Percentiles rank a stretch among this genome's conserved stretches.
Evolutionary conservation across 2,888 invertebrate species (phyloP).

Genomic region (Gastracanthus pulcherrimus): DNA sequence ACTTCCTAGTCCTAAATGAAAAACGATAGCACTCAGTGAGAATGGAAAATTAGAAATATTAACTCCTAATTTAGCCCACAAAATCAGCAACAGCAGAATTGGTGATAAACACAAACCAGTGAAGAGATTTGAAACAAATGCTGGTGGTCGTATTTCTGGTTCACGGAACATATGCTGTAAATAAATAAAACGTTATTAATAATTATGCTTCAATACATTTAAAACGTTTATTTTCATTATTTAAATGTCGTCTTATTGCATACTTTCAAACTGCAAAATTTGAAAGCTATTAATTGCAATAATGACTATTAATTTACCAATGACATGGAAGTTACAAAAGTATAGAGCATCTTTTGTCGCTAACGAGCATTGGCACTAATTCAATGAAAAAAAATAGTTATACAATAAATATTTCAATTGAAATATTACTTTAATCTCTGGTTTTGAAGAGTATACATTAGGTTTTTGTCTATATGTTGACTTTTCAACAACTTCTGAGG

Average conservation of each 20-base stretch:
- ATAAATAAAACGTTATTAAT: constrained; percentile 28
- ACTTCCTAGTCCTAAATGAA: constrained; percentile 93
- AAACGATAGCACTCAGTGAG: constrained; percentile 89
- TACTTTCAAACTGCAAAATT: constrained; percentile 6
- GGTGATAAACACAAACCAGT: constrained; percentile 90
- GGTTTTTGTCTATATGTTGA: constrained; percentile 68
- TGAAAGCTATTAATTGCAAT: constrained; percentile 21
- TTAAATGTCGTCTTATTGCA: constrained; percentile 22
- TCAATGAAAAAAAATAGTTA: neutral
- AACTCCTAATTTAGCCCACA: constrained; percentile 93
- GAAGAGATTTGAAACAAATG: constrained; percentile 93
- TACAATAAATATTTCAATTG: neutral
- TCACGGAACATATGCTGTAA: constrained; percentile 91
- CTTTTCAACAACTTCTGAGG: constrained; percentile 67
- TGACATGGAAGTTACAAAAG: constrained; percentile 74
- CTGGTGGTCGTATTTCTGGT: constrained; percentile 94
- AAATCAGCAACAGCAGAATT: constrained; percentile 87
- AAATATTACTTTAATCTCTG: constrained; percentile 80
- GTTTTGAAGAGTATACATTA: constrained; percentile 79
- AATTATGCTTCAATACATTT: neutral
- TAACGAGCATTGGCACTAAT: constrained; percentile 73
- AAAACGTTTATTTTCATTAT: neutral
- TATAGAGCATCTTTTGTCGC: constrained; percentile 64
- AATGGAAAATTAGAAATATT: constrained; percentile 91
- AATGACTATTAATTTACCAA: constrained; percentile 71